Conservation (phyloP, 92 coral and sea anemone species). For the Virgularia gustaviana region DNA sequence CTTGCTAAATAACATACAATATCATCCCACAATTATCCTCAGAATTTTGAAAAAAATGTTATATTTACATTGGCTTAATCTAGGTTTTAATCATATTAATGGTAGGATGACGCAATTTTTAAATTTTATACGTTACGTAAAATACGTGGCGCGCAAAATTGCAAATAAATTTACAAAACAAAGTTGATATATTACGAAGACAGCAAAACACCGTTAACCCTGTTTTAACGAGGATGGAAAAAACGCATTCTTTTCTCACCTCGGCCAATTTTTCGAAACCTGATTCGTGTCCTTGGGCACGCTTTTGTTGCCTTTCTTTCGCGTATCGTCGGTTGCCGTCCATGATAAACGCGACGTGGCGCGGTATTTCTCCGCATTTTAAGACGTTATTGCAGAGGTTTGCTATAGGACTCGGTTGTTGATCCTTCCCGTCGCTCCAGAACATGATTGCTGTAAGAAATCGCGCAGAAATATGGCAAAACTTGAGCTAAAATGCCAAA, state of each 20-base stretch:
- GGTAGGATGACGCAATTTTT: too few relatives aligned
- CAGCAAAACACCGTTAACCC: neutral
- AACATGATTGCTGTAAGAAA: constrained; percentile 11
- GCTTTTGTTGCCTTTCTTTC: constrained; percentile 76
- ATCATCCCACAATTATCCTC: too few relatives aligned
- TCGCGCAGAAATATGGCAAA: neutral
- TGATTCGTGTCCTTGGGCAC: constrained; percentile 97
- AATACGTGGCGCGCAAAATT: too few relatives aligned
- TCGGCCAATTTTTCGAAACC: constrained; percentile 95
- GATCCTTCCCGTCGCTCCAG: constrained; percentile 42
- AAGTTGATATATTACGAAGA: neutral
- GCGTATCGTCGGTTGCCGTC: constrained; percentile 98
- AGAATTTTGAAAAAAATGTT: too few relatives aligned
- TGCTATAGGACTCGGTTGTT: constrained; percentile 64
- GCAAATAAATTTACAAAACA: too few relatives aligned
- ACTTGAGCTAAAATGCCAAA: neutral
- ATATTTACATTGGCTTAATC: too few relatives aligned
- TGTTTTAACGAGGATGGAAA: neutral
- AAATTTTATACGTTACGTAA: too few relatives aligned
- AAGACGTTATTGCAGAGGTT: constrained; percentile 86
- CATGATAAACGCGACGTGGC: constrained; percentile 95
- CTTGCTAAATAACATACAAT: too few relatives aligned
- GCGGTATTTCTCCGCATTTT: constrained; percentile 82
- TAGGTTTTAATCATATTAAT: too few relatives aligned
- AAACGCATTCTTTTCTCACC: constrained; percentile 41